Percentiles rank a stretch among this genome's conserved stretches.
Evolutionary conservation across 92 coral and sea anemone species (phyloP).

Genomic region (Porites divaricata): DNA sequence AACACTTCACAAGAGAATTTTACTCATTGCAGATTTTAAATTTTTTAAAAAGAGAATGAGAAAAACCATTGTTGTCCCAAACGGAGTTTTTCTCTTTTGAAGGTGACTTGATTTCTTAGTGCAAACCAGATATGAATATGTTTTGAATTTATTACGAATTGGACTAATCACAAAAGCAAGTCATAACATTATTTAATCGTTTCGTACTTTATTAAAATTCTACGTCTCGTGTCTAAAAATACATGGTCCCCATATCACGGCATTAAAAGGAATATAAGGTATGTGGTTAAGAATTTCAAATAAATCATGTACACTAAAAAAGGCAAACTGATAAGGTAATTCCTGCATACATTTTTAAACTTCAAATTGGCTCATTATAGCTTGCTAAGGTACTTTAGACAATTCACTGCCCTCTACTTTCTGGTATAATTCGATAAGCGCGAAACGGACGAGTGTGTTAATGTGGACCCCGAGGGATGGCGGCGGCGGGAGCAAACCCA

Average conservation of each 20-base stretch:
- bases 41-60: neutral
- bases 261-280: neutral
- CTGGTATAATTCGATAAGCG: no score
- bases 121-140: neutral
- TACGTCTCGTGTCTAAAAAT: conserved; percentile 22
- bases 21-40: neutral
- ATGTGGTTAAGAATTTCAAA: neutral
- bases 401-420: no score
- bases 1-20: neutral
- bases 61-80: no score
- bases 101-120: neutral
- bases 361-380: no score
- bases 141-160: neutral
- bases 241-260: conserved; percentile 3
- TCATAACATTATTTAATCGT: neutral
- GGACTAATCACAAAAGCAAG: neutral
- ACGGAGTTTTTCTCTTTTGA: neutral
- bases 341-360: conserved; percentile 1
- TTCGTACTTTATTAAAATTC: neutral
- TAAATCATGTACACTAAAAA: conserved; percentile 30
- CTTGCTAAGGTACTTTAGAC: no score
- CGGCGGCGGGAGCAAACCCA: no score
- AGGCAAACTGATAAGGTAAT: neutral
- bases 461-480: no score
- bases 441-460: no score